Percentiles rank a stretch among this genome's conserved stretches.
phyloP scores from a whole-genome alignment of 2,888 invertebrate species.

The Drosophila histrio region DNA sequence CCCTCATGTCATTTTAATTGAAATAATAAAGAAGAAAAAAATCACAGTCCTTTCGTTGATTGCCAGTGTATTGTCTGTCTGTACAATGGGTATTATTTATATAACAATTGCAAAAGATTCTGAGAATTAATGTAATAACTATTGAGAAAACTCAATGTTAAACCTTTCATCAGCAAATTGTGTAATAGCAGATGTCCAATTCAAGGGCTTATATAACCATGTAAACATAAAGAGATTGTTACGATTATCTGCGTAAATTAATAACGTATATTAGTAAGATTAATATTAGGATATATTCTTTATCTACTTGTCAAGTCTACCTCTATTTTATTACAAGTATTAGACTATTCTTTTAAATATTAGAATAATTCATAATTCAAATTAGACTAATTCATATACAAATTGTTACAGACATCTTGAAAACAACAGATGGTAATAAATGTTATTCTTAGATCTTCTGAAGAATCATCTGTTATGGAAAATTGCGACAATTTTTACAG shows the following conservation, averaged over 20 bases:
- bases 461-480: background rate
- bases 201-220: background rate
- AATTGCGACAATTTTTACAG: background rate
- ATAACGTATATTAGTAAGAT: too few relatives aligned
- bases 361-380: too few relatives aligned
- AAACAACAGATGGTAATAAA: background rate
- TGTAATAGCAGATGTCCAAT: constrained; percentile 23
- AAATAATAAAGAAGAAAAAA: too few relatives aligned
- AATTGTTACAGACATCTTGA: background rate
- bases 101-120: constrained; percentile 29
- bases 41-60: constrained; percentile 40
- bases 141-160: constrained; percentile 12
- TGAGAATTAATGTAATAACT: constrained; percentile 10
- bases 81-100: constrained; percentile 44
- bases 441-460: background rate
- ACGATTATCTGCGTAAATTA: background rate
- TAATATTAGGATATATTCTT: too few relatives aligned
- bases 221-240: background rate
- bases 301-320: too few relatives aligned
- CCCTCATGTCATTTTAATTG: constrained; percentile 47
- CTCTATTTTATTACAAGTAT: too few relatives aligned
- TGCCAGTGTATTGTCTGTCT: constrained; percentile 13
- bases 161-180: constrained; percentile 25
- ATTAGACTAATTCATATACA: too few relatives aligned
- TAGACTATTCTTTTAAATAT: too few relatives aligned